Percentiles rank a stretch among this genome's conserved stretches.
phyloP scores from a whole-genome alignment of 1,140 invertebrate genomes.

The Drosophila pallidifrons region DNA sequence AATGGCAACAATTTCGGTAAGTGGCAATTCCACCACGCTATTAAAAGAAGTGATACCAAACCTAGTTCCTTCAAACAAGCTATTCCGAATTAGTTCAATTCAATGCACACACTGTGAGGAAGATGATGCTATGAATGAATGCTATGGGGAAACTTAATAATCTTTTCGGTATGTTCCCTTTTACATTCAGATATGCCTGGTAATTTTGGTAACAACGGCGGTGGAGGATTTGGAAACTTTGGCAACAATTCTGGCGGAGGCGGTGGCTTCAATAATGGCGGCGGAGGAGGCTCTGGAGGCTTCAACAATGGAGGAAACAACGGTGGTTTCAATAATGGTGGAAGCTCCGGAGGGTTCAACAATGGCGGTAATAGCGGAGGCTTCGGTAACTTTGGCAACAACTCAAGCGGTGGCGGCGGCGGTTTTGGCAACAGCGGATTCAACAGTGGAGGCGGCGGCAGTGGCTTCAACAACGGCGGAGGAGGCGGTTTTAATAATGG shows the following conservation, averaged over 20 bases:
- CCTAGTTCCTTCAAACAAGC: background rate
- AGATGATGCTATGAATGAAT: background rate
- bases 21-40: conserved; percentile 4
- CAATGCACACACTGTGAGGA: background rate
- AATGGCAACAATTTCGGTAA: conserved; percentile 55
- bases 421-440: conserved; percentile 54
- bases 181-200: conserved; percentile 31
- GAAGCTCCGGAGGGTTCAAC: conserved; percentile 55
- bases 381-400: conserved; percentile 66
- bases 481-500: conserved; percentile 61
- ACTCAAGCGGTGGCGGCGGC: conserved; percentile 48
- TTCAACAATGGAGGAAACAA: conserved; percentile 46
- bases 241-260: conserved; percentile 54
- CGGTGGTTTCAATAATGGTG: conserved; percentile 57
- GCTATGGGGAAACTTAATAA: background rate
- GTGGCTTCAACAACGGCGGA: conserved; percentile 68
- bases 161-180: background rate
- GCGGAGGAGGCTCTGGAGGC: conserved; percentile 51
- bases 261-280: conserved; percentile 55
- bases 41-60: conserved; percentile 11
- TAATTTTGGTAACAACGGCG: conserved; percentile 57
- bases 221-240: conserved; percentile 57
- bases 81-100: conserved; percentile 15
- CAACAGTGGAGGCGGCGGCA: conserved; percentile 52
- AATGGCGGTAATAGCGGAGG: conserved; percentile 68